These are phyloP conservation scores for Calidris pygmaea DNA, from an alignment of 2,113 vertebrate genomes.

Conservation along the genomic window DNA sequence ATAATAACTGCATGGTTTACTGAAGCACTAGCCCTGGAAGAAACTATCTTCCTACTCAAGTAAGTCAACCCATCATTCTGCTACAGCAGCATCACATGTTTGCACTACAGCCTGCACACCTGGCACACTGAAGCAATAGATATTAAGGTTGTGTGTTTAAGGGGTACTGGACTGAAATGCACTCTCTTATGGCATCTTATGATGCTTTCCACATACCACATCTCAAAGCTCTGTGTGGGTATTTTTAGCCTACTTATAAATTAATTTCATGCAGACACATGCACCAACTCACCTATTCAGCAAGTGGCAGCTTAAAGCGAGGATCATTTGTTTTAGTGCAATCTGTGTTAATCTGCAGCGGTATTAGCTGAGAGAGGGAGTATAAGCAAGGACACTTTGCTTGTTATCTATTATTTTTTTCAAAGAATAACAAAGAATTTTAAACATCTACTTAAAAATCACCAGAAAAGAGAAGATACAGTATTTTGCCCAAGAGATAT, in stretches of 20 bases:
- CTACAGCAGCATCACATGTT: neutral
- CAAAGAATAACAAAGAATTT: neutral
- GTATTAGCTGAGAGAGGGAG: neutral
- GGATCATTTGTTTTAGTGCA: neutral
- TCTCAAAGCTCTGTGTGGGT: neutral
- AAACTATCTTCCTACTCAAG: neutral
- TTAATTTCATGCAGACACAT: neutral
- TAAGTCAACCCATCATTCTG: neutral
- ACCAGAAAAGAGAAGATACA: neutral
- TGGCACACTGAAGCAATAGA: neutral
- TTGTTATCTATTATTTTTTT: neutral
- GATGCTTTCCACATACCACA: neutral
- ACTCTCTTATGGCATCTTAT: neutral
- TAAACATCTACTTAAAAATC: neutral
- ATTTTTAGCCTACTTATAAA: constrained; percentile 6
- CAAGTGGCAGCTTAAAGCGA: neutral
- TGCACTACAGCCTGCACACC: rapidly evolving
- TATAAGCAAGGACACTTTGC: neutral
- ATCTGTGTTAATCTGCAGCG: constrained; percentile 1
- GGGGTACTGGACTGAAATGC: neutral
- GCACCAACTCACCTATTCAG: neutral
- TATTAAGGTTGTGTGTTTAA: neutral
- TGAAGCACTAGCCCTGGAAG: neutral
- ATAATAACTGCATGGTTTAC: neutral
- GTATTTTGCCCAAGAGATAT: neutral